Conservation (phyloP, 2,888 invertebrate species). For the Nemotelus nigrinus region DNA sequence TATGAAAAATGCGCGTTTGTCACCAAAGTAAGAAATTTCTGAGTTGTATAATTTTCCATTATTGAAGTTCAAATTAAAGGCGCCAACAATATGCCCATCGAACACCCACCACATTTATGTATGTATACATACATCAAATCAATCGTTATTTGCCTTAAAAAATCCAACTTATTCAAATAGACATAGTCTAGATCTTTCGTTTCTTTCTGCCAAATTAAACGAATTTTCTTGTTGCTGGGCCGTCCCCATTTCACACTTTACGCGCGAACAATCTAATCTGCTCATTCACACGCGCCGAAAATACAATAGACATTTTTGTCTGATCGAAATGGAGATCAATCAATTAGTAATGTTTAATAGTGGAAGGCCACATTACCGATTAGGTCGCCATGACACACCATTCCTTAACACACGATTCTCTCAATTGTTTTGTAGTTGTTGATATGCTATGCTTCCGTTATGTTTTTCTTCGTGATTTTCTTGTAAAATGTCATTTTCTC, state of each 20-base stretch:
- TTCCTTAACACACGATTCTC: background rate
- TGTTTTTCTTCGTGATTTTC: background rate
- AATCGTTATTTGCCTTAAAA: too few species aligned
- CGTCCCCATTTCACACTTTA: background rate
- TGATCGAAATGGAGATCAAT: slow-evolving; percentile 32
- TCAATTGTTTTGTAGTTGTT: background rate
- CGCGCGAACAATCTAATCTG: background rate
- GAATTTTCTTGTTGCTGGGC: too few species aligned
- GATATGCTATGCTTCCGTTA: background rate
- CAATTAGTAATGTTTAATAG: slow-evolving; percentile 25
- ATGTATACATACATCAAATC: too few species aligned
- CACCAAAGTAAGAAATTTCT: too few species aligned
- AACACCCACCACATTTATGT: too few species aligned
- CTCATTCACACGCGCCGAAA: slow-evolving; percentile 13
- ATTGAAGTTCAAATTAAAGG: too few species aligned
- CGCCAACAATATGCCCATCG: too few species aligned
- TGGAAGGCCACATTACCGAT: slow-evolving; percentile 14
- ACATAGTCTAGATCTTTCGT: too few species aligned
- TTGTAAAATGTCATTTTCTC: slow-evolving; percentile 23
- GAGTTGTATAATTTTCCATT: too few species aligned
- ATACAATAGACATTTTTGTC: background rate
- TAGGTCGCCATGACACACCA: slow-evolving; percentile 5
- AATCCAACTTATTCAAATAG: too few species aligned
- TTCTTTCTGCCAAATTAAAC: too few species aligned
- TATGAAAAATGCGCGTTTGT: too few species aligned